These are phyloP conservation scores for Branchinecta lynchi DNA, from an alignment of 1,140 invertebrate species.

Conservation along the genomic window DNA sequence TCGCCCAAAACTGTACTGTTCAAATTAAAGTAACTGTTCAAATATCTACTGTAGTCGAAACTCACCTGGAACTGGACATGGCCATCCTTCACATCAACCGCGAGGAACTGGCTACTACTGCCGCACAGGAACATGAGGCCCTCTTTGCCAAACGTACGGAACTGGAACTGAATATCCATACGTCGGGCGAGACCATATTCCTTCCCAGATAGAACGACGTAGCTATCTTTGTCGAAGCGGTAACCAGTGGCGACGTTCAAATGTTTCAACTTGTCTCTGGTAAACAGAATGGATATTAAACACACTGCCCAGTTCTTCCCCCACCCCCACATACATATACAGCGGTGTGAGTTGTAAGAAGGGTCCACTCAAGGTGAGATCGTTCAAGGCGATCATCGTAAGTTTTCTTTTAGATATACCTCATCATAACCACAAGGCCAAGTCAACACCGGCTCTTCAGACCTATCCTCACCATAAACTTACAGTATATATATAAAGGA, in stretches of 20 bases:
- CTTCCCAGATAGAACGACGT: constrained; percentile 47
- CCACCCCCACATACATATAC: too few species aligned
- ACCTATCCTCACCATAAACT: too few species aligned
- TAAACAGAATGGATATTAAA: constrained; percentile 22
- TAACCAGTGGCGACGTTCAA: constrained; percentile 48
- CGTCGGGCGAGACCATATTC: constrained; percentile 38
- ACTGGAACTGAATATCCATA: constrained; percentile 50
- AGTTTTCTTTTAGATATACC: too few species aligned
- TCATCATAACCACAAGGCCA: too few species aligned
- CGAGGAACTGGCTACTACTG: constrained; percentile 54
- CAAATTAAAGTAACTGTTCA: neutral
- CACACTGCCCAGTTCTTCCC: too few species aligned
- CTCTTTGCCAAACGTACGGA: constrained; percentile 69
- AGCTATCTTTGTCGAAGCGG: constrained; percentile 72
- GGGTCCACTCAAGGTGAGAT: too few species aligned
- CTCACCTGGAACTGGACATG: constrained; percentile 48
- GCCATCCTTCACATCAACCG: constrained; percentile 65
- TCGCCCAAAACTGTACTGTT: too few species aligned
- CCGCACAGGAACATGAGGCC: constrained; percentile 76
- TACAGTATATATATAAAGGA: too few species aligned
- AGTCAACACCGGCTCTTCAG: too few species aligned
- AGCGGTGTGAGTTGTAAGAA: too few species aligned
- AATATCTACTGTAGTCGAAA: constrained; percentile 13
- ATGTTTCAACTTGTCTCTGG: constrained; percentile 45
- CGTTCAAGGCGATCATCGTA: too few species aligned